Base-by-base conservation (phyloP, 1,140 invertebrate species). In the Danaus plexippus region DNA sequence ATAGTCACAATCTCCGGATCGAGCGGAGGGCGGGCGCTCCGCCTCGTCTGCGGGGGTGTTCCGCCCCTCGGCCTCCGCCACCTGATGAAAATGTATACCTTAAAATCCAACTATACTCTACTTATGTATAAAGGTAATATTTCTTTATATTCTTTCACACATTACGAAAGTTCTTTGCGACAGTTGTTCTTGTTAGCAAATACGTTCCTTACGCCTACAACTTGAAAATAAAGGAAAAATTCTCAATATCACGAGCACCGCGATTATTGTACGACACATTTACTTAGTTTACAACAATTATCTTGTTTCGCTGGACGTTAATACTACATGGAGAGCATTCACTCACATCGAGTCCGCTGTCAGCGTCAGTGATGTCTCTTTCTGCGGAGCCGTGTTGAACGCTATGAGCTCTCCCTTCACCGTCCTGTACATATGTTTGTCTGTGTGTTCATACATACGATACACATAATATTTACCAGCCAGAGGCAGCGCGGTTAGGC, bases 51-150 rank as follows among this genome's bases (percentile, higher is more conserved):
- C 75, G 4, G 84, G 85, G 0, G 85, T 86, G 0, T 66, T 75
- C 3, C 82, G 72, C 0, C 81, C 80, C 22, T 88, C 87, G 32
- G 85, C 80, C 5, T 87, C 86, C 9, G 77, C 76, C 9, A 75
- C 73, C 83, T 88, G 51, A 42, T 41, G 42, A 51, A n/a, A 7
- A n/a, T 32, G 22, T 32, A 22, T 22, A 22, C 18, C 2, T 22
- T 22, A 22, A 32, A 32, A 32, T 32, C 2, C 18, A 2, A 32
- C 5, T 32, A 32, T 32, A 13, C 15, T 47, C 4, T 1, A 15
- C 8, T 13, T 13, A 9, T 13, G n/a, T 47, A 15, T 13, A 45
- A 45, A 45, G 11, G 7, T 44, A 12, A n/a, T 44, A 44, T 8
- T 7, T 4, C 1, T 45, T 45, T 12, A 1, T 45, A 15, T 15